A percentile compares a stretch with the other conserved stretches of the same genome.
Conservation (phyloP, 2,888 invertebrate genomes). For the Eupelmus urozonus region DNA sequence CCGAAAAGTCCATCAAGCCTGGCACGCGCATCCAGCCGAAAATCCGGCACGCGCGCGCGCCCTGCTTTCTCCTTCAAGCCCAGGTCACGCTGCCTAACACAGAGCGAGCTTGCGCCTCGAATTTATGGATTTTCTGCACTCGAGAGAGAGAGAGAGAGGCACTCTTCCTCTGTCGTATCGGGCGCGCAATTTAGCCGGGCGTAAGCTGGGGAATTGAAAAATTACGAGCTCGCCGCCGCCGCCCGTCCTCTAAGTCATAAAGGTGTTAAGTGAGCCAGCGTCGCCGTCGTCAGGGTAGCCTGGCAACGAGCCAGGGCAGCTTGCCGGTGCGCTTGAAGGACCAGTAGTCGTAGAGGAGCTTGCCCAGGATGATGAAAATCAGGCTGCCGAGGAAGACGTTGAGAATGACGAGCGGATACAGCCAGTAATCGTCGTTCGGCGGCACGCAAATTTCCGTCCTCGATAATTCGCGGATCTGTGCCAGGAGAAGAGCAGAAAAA, state of each 20-base stretch:
- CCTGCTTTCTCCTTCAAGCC: not conserved
- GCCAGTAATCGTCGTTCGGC: constrained; percentile 78
- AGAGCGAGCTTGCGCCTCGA: not conserved
- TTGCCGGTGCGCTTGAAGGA: constrained; percentile 87
- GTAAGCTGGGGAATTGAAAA: constrained; percentile 45
- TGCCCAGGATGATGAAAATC: constrained; percentile 85
- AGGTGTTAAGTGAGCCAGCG: constrained; percentile 34
- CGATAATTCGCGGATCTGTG: constrained; percentile 85
- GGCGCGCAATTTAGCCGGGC: constrained; percentile 9
- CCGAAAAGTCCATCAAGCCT: too few relatives aligned
- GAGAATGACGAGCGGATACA: constrained; percentile 85
- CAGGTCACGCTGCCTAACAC: constrained; percentile 16
- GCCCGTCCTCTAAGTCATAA: not conserved
- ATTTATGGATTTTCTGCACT: constrained; percentile 25
- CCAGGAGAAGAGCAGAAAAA: too few relatives aligned
- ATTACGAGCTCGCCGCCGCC: constrained; percentile 16
- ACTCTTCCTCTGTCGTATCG: not conserved
- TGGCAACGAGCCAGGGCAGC: constrained; percentile 89
- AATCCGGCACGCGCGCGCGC: too few relatives aligned
- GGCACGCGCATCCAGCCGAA: too few relatives aligned
- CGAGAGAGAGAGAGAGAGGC: not conserved
- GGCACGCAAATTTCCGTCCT: constrained; percentile 84
- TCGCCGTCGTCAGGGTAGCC: constrained; percentile 46
- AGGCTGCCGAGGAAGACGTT: constrained; percentile 84
- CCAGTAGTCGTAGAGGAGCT: constrained; percentile 90